phyloP scores from a whole-genome alignment of 2,888 invertebrate species.

The Hemicrepidius hirtus region DNA sequence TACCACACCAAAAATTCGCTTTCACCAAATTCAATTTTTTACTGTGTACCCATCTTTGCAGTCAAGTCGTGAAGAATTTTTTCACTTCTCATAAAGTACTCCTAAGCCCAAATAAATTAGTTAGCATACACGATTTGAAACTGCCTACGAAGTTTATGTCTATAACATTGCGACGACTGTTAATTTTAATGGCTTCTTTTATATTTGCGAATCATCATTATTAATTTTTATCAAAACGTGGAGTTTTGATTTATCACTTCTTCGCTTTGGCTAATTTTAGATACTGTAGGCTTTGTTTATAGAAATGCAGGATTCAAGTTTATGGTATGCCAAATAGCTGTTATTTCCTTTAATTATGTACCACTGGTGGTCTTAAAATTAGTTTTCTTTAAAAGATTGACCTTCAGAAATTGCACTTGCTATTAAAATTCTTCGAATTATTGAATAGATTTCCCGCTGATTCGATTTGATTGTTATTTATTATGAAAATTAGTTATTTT shows the following conservation, averaged over 20 bases:
- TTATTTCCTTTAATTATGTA: background rate
- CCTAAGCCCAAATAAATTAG: conserved; percentile 3
- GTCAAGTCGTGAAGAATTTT: background rate
- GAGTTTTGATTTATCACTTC: too few relatives aligned
- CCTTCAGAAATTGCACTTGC: background rate
- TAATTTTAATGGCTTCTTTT: background rate
- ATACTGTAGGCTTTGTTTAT: background rate
- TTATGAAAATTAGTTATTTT: background rate
- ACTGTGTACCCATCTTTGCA: background rate
- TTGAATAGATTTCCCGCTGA: background rate
- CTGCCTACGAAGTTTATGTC: background rate
- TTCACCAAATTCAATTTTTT: too few relatives aligned
- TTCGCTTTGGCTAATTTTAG: background rate
- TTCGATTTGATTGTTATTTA: background rate
- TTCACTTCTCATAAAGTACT: conserved; percentile 4
- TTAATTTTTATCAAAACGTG: background rate
- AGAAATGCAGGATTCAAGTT: background rate
- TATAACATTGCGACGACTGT: background rate
- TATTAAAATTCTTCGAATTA: background rate
- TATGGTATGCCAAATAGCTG: background rate
- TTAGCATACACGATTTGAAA: background rate
- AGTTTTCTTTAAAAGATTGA: background rate
- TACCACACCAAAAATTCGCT: too few relatives aligned
- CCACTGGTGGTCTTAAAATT: background rate
- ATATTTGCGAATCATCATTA: background rate